A percentile compares a stretch with the other conserved stretches of the same genome.
These are phyloP conservation scores for Phanerotoma sp. DNA, from an alignment of 2,888 invertebrate species.

Conservation along the genomic window DNA sequence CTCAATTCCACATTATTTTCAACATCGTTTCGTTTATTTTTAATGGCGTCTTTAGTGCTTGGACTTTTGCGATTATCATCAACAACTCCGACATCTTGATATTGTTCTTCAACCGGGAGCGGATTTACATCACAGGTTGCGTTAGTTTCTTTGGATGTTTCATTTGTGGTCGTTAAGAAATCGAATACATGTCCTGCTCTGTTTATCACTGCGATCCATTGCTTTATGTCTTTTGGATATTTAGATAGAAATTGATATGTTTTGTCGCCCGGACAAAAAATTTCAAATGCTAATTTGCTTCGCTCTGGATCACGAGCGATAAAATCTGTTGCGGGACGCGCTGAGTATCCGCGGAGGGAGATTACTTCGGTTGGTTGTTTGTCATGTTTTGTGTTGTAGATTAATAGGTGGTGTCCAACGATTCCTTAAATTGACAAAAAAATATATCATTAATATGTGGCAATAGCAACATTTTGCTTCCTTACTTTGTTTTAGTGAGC, in stretches of 20 bases:
- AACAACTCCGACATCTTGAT: conserved; percentile 34
- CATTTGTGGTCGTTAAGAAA: background rate
- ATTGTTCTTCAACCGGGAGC: conserved; percentile 29
- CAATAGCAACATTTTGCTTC: no score
- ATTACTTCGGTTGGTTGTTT: conserved; percentile 42
- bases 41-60: background rate
- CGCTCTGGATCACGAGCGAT: conserved; percentile 43
- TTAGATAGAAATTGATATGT: conserved; percentile 50
- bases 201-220: conserved; percentile 49
- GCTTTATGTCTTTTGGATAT: conserved; percentile 48
- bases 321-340: conserved; percentile 45
- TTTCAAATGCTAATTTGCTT: conserved; percentile 50
- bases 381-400: conserved; percentile 48
- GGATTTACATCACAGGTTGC: conserved; percentile 5
- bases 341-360: conserved; percentile 47
- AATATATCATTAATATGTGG: no score
- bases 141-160: conserved; percentile 12
- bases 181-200: conserved; percentile 22
- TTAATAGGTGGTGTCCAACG: conserved; percentile 46
- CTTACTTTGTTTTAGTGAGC: no score
- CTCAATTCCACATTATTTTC: background rate
- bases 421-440: conserved; percentile 35
- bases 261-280: conserved; percentile 48
- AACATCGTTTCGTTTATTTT: background rate
- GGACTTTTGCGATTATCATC: background rate